These are phyloP conservation scores for Daboia siamensis DNA, from an alignment of 2,113 vertebrate genomes.

Conservation along the genomic window DNA sequence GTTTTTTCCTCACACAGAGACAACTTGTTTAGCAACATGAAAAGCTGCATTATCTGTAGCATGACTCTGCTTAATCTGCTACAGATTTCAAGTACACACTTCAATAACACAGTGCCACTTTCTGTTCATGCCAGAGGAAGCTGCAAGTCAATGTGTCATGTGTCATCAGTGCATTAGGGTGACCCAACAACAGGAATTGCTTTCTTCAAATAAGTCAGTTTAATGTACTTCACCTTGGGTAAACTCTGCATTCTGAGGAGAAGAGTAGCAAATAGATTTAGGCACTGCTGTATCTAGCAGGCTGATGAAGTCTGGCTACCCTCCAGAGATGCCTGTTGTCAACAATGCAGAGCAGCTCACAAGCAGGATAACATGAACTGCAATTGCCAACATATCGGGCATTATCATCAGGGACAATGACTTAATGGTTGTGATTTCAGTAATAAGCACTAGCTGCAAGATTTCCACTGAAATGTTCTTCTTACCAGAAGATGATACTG, in stretches of 20 bases:
- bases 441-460: conserved; percentile 8
- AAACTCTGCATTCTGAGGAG: conserved; percentile 34
- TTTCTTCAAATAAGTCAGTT: conserved; percentile 37
- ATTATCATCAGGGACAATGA: conserved; percentile 38
- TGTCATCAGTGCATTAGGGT: conserved; percentile 5
- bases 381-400: conserved; percentile 36
- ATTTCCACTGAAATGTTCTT: not conserved
- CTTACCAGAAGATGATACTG: not conserved
- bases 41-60: not conserved
- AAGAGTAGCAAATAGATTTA: conserved; percentile 31
- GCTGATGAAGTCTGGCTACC: conserved; percentile 37
- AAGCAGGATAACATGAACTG: conserved; percentile 41
- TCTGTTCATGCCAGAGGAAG: not conserved
- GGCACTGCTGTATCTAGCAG: conserved; percentile 32
- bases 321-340: conserved; percentile 38
- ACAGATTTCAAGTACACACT: not conserved
- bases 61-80: not conserved
- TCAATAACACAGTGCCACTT: conserved; percentile 1
- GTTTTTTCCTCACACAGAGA: not conserved
- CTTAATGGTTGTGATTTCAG: conserved; percentile 47
- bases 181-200: not conserved
- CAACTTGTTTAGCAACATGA: not conserved
- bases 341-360: conserved; percentile 15
- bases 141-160: not conserved
- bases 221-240: conserved; percentile 22